Evolutionary conservation across 2,888 invertebrate genomes (phyloP), one percentile per base, ranked within the genome.

Genomic region (Ophion ellenae): DNA sequence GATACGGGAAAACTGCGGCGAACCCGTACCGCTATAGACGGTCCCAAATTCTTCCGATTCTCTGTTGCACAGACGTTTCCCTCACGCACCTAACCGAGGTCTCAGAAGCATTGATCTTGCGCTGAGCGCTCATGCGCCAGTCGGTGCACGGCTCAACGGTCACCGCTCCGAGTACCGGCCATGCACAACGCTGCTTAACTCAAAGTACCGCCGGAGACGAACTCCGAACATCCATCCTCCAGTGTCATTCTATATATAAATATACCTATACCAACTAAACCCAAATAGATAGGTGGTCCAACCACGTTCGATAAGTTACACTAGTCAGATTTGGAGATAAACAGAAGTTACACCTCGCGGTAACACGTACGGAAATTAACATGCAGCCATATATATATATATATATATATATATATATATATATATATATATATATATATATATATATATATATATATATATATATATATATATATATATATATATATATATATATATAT

Each of bases 281-380:
- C 28, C 7, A 57, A 80, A 82, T 69, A 66, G 82, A 75, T 90
- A 91, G 92, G 93, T 92, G 93, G 93, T 92, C 92, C 91, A 82
- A 59, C 79, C 79, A 88, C 88, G 90, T 90, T 90, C 89, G 90
- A 91, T 91, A 90, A 90, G 88, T 90, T 91, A 92, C 91, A 92
- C 90, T 90, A 89, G 89, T 89, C 91, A 91, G 92, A 93, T 93
- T 90, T 86, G 91, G 89, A 91, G 93, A 93, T 93, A 93, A 93
- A 93, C 92, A 90, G 91, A 92, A 92, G 92, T 92, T 93, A 93
- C 93, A 92, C 92, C 92, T 92, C 90, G 88, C 88, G 88, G 90
- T 91, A 91, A 92, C 92, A 92, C 91, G 91, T 90, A 90, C 85
- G 89, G 89, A 87, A 92, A 92, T 93, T 92, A 93, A 92, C 92